Evolutionary conservation across 2,797 vertebrate species (phyloP), one percentile per base, ranked within the genome.

Genomic region (Pseudochaenichthys georgianus): DNA sequence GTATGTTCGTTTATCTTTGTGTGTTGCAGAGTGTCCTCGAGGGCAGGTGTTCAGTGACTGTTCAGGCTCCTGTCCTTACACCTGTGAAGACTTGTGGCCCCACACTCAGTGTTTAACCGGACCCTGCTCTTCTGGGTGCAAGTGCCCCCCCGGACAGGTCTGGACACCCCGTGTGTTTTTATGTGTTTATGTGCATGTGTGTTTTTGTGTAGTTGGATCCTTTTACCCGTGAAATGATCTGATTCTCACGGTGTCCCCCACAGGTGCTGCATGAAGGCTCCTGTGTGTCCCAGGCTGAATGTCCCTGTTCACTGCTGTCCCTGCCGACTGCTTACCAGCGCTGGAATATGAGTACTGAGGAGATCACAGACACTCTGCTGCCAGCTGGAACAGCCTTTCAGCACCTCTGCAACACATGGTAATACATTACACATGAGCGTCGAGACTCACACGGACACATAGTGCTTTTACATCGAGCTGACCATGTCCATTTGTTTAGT

Each of bases 321-420:
- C 80, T 93, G 5, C 81, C 87, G 0, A 11, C 57, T 9, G 88
- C 70, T 71, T 88, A 81, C n/a, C 89, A 74, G 15, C 78, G 19
- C 23, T 28, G 64, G 72, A 95, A 94, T n/a, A 28, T 90, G 47
- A 93, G 93, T n/a, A 41, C 72, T 7, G 91, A 92, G 8, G 89
- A 91, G 59, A 86, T 50, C 64, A 45, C 58, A 1, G 79, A 68
- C 42, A 84, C 93, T 34, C 51, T 75, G 55, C 54, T 96, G 48
- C 76, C 90, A 0, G 82, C 96, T 0, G 96, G 96, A 71, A 91
- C 91, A 0, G 41, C 88, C 31, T 3, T 96, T 3, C 89, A 84
- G 66, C 75, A 93, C 45, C 91, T 92, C 68, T 98, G 97, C 88
- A 97, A 96, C 88, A 91, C 64, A 68, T 98, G 97, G 97, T 98